Evolutionary conservation across 2,797 vertebrate genomes (phyloP).

Genomic region (Acrocephalus scirpaceus): DNA sequence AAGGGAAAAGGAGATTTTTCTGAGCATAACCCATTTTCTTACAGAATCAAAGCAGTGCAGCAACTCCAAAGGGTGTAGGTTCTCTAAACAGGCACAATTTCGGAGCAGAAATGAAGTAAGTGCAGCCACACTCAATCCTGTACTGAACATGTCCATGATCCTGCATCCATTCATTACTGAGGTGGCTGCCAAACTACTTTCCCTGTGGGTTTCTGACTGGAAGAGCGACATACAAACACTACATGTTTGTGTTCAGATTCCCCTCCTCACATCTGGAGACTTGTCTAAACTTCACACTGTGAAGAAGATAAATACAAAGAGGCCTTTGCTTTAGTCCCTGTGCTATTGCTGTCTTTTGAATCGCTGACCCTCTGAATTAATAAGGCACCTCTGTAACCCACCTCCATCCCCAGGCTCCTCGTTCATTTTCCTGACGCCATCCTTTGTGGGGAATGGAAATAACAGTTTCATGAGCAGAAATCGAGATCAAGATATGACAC

Average conservation of each 20-base stretch:
- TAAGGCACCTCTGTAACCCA: not conserved
- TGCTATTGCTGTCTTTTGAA: not conserved
- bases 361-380: not conserved
- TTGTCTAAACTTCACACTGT: constrained; percentile 3
- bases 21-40: not conserved
- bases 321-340: not conserved
- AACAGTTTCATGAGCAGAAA: not conserved
- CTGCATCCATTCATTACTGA: not conserved
- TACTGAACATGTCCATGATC: not conserved
- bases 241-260: not conserved
- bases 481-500: not conserved
- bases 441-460: not conserved
- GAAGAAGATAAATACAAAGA: constrained; percentile 17
- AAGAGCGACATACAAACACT: not conserved
- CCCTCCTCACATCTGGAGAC: not conserved
- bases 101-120: not conserved
- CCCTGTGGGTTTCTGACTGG: not conserved
- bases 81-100: not conserved
- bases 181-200: not conserved
- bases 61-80: not conserved
- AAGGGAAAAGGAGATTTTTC: not conserved
- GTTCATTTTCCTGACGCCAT: not conserved
- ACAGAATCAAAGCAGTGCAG: not conserved
- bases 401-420: not conserved
- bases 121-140: not conserved